Conservation (phyloP, 2,113 vertebrate genomes). For the Pao palembangensis region DNA sequence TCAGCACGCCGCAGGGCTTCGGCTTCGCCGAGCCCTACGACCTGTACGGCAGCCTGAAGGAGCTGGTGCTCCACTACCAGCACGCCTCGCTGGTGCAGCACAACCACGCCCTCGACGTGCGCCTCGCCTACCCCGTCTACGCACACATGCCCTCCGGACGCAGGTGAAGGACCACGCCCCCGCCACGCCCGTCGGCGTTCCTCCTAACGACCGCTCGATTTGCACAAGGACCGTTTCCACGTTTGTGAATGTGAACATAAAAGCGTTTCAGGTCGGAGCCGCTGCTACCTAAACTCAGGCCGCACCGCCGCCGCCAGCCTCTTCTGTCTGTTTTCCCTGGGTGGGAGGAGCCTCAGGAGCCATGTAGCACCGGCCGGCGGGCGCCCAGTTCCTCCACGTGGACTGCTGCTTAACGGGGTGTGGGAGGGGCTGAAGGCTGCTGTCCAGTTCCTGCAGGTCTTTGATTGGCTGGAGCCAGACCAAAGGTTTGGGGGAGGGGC, state of each 20-base stretch:
- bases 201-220: conserved; percentile 99
- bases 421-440: no score
- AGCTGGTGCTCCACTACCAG: conserved; percentile 97
- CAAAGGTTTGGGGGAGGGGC: no score
- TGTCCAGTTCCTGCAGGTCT: no score
- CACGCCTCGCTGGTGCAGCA: conserved; percentile 95
- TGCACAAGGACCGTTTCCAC: conserved; percentile 96
- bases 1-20: conserved; percentile 90
- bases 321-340: conserved; percentile 8
- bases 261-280: conserved; percentile 77
- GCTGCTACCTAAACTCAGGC: conserved; percentile 84
- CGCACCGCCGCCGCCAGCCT: background rate
- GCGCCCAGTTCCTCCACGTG: no score
- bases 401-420: no score
- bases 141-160: conserved; percentile 89
- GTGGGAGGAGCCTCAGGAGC: no score
- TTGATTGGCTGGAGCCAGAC: no score
- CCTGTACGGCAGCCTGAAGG: conserved; percentile 93
- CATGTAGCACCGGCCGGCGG: no score
- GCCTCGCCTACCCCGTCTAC: conserved; percentile 91
- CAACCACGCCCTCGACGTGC: conserved; percentile 95
- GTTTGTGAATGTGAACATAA: conserved; percentile 93
- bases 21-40: conserved; percentile 97
- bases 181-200: conserved; percentile 75
- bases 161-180: conserved; percentile 79